Conservation (phyloP, 2,888 invertebrate genomes). For the Microplitis manilae region DNA sequence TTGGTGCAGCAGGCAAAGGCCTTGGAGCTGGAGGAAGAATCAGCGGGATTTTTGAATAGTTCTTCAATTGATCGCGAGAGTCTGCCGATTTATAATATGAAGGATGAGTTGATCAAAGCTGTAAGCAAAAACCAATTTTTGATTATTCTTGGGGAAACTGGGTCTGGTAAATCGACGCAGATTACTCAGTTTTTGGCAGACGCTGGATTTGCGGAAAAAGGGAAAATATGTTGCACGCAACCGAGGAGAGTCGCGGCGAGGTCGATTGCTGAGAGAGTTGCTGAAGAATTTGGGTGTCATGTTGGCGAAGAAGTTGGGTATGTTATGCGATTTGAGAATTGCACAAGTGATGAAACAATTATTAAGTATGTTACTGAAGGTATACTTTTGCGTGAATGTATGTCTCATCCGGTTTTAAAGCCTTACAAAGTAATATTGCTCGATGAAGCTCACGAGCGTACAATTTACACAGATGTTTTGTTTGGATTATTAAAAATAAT, state of each 20-base stretch:
- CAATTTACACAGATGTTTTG: constrained; percentile 97
- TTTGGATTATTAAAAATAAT: constrained; percentile 93
- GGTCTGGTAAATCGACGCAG: constrained; percentile 99
- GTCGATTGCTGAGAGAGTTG: constrained; percentile 98
- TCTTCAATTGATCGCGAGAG: constrained; percentile 81
- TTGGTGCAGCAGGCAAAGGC: constrained; percentile 97
- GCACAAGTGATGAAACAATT: constrained; percentile 97
- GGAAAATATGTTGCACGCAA: constrained; percentile 95
- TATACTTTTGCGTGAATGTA: constrained; percentile 97
- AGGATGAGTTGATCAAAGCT: constrained; percentile 95
- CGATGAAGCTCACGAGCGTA: constrained; percentile 99
- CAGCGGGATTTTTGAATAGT: constrained; percentile 93
- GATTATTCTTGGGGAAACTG: constrained; percentile 99
- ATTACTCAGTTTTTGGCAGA: constrained; percentile 99
- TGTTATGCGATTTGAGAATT: constrained; percentile 99
- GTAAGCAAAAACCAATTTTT: constrained; percentile 97
- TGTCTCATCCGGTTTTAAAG: constrained; percentile 95
- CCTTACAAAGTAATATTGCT: constrained; percentile 97
- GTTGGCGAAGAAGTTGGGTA: constrained; percentile 99
- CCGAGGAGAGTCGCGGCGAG: constrained; percentile 96
- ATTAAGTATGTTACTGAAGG: constrained; percentile 99
- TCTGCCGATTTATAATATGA: constrained; percentile 95
- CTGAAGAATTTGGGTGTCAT: constrained; percentile 98
- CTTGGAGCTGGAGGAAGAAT: constrained; percentile 98
- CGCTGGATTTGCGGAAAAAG: constrained; percentile 92